Base-by-base conservation (phyloP, 2,113 vertebrate genomes). In the Heloderma charlesbogerti region DNA sequence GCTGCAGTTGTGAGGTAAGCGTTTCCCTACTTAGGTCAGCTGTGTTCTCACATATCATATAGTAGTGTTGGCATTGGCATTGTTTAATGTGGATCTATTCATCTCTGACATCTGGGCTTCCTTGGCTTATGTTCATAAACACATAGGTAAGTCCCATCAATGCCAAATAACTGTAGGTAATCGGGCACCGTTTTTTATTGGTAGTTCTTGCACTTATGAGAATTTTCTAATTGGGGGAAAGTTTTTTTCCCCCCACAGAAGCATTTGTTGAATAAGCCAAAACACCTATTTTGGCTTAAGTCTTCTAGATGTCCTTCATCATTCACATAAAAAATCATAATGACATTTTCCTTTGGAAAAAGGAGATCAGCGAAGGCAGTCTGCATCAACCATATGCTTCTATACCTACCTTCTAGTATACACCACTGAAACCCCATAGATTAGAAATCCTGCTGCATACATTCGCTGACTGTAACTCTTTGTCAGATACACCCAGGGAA, bases 361-460 rank as follows among this genome's bases (percentile, higher is more conserved):
- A 93, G 91, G 88, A 92, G 54, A 88, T 88, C 77, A 3, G 51
- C 78, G 78, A 88, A 89, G 85, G 74, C 27, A 91, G 67, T 91
- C 93, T 94, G 93, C 84, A 74, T 94, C 87, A 92, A 77, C 67
- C 84, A 92, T 66, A 48, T 90, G 18, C 71, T 88, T 84, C 91
- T 93, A 87, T 18, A 67, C 57, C 87, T 93, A 94, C 94, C 94
- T 93, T 90, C 31, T 86, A 72, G 27, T 48, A 6, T 79, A 18
- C 22, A 7, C 86, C 93, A 90, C 81, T 93, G 92, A 94, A 94
- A 72, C 80, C 81, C 88, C 75, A 67, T 92, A 91, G 75, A 94
- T 94, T 92, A 94, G 86, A 94, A 95, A 92, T 71, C 45, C 88
- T 87, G 77, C 34, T 92, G 74, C 80, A 90, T 91, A 87, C 91